Conservation (phyloP, 2,888 invertebrate genomes). For the Drosophila anomelani region DNA sequence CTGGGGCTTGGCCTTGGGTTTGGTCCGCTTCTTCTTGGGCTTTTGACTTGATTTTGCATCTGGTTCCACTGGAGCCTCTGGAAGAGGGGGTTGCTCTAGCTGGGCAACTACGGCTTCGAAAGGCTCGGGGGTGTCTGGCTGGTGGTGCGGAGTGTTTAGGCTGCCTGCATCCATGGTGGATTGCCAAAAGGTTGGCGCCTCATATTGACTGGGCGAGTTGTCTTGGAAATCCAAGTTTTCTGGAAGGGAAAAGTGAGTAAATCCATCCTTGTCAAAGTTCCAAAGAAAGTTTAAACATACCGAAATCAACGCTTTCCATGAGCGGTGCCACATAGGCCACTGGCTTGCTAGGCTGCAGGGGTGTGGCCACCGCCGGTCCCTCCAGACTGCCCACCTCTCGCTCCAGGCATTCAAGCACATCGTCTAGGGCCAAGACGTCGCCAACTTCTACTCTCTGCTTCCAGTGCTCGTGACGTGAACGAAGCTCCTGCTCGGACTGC, state of each 20-base stretch:
- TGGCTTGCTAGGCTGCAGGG: conserved; percentile 18
- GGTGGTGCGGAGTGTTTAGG: conserved; percentile 62
- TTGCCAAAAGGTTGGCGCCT: conserved; percentile 31
- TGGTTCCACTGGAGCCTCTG: not conserved
- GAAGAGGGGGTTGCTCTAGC: not conserved
- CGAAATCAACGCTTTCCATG: conserved; percentile 63
- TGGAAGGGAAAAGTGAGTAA: conserved; percentile 5
- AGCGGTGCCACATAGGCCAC: conserved; percentile 45
- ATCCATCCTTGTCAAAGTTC: too few relatives aligned
- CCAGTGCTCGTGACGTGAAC: conserved; percentile 64
- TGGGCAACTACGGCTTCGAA: conserved; percentile 16
- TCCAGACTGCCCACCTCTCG: conserved; percentile 64
- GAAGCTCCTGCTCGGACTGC: conserved; percentile 70
- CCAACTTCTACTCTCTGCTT: conserved; percentile 54
- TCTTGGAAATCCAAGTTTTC: conserved; percentile 56
- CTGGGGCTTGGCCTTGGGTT: conserved; percentile 5
- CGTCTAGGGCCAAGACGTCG: conserved; percentile 64
- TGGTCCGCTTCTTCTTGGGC: not conserved
- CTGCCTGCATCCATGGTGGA: conserved; percentile 26
- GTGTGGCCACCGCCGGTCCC: conserved; percentile 30
- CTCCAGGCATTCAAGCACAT: conserved; percentile 68
- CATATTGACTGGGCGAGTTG: conserved; percentile 1
- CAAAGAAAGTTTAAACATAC: conserved; percentile 33
- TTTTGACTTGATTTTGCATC: not conserved
- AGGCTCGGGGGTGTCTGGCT: conserved; percentile 49